phyloP scores from a whole-genome alignment of 2,113 vertebrate genomes.

The Tenrec ecaudatus region DNA sequence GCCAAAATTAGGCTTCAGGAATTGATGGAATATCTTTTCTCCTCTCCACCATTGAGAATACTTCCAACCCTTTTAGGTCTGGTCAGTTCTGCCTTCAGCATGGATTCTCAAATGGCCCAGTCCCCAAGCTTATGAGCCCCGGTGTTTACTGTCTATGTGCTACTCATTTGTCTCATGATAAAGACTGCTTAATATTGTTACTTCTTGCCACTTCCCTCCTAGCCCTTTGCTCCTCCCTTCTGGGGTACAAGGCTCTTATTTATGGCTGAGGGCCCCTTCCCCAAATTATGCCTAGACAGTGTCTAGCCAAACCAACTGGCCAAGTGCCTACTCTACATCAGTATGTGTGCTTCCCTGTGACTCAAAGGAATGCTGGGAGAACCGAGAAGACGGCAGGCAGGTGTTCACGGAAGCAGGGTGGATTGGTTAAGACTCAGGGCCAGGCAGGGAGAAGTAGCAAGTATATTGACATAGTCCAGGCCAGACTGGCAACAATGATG shows the following conservation, averaged over 20 bases:
- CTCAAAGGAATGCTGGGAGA: neutral
- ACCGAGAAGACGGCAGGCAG: neutral
- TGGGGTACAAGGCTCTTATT: neutral
- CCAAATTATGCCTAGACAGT: neutral
- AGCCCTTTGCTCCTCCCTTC: neutral
- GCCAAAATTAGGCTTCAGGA: too few species aligned
- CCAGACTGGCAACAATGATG: slow-evolving; percentile 1
- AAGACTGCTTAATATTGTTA: neutral
- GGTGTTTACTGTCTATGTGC: neutral
- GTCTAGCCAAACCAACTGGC: neutral
- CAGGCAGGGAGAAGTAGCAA: neutral
- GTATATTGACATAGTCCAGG: neutral
- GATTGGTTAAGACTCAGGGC: neutral
- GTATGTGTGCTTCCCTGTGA: neutral
- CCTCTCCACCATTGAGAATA: neutral
- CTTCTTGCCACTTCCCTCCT: neutral
- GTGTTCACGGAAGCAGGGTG: neutral
- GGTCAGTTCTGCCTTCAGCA: neutral
- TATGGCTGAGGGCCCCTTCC: neutral
- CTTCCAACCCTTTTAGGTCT: neutral
- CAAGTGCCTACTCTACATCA: neutral
- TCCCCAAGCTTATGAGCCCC: neutral
- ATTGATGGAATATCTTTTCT: neutral
- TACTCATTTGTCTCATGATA: neutral
- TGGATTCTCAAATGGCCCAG: neutral